phyloP scores from a whole-genome alignment of 2,797 vertebrate genomes.

The Cottoperca gobio region DNA sequence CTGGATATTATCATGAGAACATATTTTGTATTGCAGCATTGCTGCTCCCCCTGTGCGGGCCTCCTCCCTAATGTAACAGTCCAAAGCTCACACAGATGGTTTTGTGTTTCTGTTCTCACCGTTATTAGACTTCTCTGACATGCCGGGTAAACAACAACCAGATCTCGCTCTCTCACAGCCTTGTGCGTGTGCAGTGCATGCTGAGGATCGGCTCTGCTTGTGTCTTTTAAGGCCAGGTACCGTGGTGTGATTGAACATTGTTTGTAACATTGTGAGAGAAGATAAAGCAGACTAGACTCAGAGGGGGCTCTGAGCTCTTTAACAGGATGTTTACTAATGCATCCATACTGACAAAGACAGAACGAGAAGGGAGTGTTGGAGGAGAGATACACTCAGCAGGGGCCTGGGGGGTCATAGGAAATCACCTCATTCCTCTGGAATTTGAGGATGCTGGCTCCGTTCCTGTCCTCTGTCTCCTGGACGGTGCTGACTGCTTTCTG shows the following conservation, averaged over 20 bases:
- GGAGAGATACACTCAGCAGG: not conserved
- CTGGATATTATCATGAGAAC: slow-evolving; percentile 38
- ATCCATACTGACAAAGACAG: slow-evolving; percentile 12
- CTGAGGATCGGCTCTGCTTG: not conserved
- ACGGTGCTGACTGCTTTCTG: slow-evolving; percentile 78
- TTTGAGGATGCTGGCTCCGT: slow-evolving; percentile 83
- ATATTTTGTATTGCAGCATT: slow-evolving; percentile 11
- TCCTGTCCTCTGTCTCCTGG: slow-evolving; percentile 82
- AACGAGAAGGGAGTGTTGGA: not conserved
- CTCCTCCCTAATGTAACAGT: slow-evolving; percentile 43
- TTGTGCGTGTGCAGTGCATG: not conserved
- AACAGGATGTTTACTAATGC: slow-evolving; percentile 9
- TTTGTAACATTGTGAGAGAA: slow-evolving; percentile 14
- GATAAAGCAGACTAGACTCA: slow-evolving; percentile 14
- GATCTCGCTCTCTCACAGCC: slow-evolving; percentile 3
- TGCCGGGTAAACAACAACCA: slow-evolving; percentile 31
- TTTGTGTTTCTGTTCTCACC: slow-evolving; percentile 51
- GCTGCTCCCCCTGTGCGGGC: slow-evolving; percentile 16
- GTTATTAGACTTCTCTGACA: slow-evolving; percentile 37
- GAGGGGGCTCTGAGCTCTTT: not conserved
- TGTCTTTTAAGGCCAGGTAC: not conserved
- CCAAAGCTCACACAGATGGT: slow-evolving; percentile 59
- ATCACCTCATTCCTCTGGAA: slow-evolving; percentile 88
- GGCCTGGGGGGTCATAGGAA: slow-evolving; percentile 29
- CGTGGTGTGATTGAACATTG: slow-evolving; percentile 1